Base-by-base conservation (phyloP, 2,888 invertebrate species). In the Eurytoma californica region DNA sequence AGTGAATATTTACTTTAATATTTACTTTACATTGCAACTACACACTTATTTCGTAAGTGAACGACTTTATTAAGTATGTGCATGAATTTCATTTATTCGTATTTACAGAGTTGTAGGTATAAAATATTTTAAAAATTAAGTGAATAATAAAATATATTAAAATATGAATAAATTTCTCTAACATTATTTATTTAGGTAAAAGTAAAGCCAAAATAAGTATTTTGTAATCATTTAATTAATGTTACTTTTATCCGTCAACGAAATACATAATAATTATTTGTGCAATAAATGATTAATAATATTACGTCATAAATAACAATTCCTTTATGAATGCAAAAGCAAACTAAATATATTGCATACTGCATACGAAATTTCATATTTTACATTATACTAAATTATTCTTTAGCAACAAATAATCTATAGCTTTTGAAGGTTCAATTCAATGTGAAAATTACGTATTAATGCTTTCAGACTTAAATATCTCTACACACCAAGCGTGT, bases 291-390 rank as follows among this genome's bases (percentile, higher is more conserved):
- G 57, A 30, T 20, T 30, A 16, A 4, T 24, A 24, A 39, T 24
- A 73, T 60, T 57, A n/a, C 14, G 20, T 14, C 28, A 60, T 74
- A 49, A 79, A 69, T 65, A 18, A 58, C 30, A 74, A 74, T 67
- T 67, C 60, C 60, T 61, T 47, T 24, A n/a, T 68, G 61, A 72
- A 68, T 72, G 47, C 20, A 47, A 67, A 77, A 63, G 63, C 55
- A 73, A 67, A 69, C 49, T 57, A 63, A 39, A 69, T 66, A 72
- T 72, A 72, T 55, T 49, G 28, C 28, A 28, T 39, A 63, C 65
- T 28, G 61, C 53, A 20, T 69, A 51, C 39, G 57, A 68, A 63
- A 63, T 49, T 63, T 61, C 51, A 67, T 30, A 24, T 49, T 65
- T 57, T 55, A 30, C n/a, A 9, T 20, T 30, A 63, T 63, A 68